Conservation (phyloP, 2,113 vertebrate species). For the Chroicocephalus ridibundus region DNA sequence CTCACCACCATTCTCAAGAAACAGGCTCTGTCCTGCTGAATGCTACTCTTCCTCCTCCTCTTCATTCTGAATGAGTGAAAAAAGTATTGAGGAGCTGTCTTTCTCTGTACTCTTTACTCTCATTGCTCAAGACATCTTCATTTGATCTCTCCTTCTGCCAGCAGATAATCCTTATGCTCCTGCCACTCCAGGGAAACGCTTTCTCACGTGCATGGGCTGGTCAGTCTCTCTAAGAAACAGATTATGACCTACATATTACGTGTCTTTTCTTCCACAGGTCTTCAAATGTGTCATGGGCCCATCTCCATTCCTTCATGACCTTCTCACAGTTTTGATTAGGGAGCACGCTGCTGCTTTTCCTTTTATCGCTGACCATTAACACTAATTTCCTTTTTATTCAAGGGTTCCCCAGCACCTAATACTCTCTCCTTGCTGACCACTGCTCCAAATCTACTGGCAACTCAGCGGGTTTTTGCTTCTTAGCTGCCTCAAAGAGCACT, state of each 20-base stretch:
- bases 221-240: neutral
- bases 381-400: neutral
- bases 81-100: neutral
- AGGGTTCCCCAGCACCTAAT: neutral
- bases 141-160: neutral
- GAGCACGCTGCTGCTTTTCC: neutral
- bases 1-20: neutral
- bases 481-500: neutral
- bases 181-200: neutral
- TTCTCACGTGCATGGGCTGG: neutral
- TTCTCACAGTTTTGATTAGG: neutral
- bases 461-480: neutral
- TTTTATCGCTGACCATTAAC: neutral
- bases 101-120: neutral
- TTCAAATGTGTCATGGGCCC: neutral
- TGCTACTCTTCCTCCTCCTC: neutral
- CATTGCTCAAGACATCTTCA: neutral
- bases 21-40: neutral
- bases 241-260: rapidly evolving
- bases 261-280: neutral
- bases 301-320: neutral
- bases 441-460: neutral
- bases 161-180: neutral
- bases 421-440: neutral
- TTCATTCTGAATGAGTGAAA: neutral